phyloP scores from a whole-genome alignment of 2,888 invertebrate genomes.

The Meteorus colon region DNA sequence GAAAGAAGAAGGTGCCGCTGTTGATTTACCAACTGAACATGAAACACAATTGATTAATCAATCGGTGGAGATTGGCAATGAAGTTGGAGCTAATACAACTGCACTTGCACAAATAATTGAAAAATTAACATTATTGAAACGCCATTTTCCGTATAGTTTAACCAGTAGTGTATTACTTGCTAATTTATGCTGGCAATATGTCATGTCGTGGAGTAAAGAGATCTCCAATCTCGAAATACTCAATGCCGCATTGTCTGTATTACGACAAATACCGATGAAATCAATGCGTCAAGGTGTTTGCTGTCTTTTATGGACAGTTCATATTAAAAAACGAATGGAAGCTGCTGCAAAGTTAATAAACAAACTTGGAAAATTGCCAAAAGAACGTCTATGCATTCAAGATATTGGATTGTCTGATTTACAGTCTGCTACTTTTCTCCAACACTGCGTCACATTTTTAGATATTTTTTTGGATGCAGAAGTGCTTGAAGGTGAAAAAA shows the following conservation, averaged over 20 bases:
- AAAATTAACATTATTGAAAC: constrained; percentile 75
- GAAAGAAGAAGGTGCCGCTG: constrained; percentile 59
- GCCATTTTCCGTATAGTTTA: constrained; percentile 91
- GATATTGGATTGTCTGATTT: constrained; percentile 83
- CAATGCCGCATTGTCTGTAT: constrained; percentile 82
- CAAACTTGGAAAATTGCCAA: constrained; percentile 88
- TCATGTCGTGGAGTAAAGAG: constrained; percentile 89
- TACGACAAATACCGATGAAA: constrained; percentile 80
- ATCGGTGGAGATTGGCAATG: constrained; percentile 60
- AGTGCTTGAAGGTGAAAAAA: constrained; percentile 71
- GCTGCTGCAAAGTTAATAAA: constrained; percentile 84
- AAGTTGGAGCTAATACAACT: constrained; percentile 58
- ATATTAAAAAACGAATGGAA: constrained; percentile 87
- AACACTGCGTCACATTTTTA: constrained; percentile 74
- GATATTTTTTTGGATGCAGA: constrained; percentile 77
- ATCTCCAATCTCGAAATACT: constrained; percentile 80
- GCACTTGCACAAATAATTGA: constrained; percentile 62
- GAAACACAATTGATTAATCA: constrained; percentile 51
- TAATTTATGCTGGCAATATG: constrained; percentile 94
- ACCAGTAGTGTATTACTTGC: constrained; percentile 85
- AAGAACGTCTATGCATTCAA: constrained; percentile 87
- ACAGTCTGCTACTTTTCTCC: constrained; percentile 72
- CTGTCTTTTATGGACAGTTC: constrained; percentile 91
- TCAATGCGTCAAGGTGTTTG: constrained; percentile 83
- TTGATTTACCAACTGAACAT: constrained; percentile 55